These are phyloP conservation scores for Sycophaga agraensis DNA, from an alignment of 1,140 invertebrate genomes.

Conservation along the genomic window DNA sequence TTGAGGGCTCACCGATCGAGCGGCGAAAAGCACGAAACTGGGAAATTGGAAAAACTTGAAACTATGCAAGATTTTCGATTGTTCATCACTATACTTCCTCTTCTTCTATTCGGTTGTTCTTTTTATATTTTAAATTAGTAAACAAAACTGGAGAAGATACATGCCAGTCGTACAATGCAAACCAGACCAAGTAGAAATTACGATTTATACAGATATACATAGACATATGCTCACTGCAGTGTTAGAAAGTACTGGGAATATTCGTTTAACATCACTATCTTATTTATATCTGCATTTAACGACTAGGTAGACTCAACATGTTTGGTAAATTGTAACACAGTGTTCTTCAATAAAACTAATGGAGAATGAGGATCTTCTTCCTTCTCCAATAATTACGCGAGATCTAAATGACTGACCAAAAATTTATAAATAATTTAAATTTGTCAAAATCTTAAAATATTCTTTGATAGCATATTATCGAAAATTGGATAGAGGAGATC, in stretches of 20 bases:
- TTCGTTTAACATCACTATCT: slow-evolving; percentile 7
- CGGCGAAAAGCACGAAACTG: not conserved
- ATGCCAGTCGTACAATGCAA: not conserved
- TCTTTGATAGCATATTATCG: too few relatives aligned
- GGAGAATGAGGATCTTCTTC: not conserved
- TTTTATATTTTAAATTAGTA: slow-evolving; percentile 9
- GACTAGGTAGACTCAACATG: not conserved
- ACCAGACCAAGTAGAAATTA: not conserved
- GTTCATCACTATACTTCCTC: too few relatives aligned
- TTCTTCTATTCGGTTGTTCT: not conserved
- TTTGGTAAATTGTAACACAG: too few relatives aligned
- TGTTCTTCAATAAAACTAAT: not conserved
- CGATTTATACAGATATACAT: not conserved
- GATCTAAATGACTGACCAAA: too few relatives aligned
- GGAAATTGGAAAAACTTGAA: not conserved
- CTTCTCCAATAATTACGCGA: too few relatives aligned
- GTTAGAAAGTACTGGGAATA: slow-evolving; percentile 12
- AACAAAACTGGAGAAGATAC: not conserved
- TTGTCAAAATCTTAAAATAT: too few relatives aligned
- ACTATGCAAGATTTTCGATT: not conserved
- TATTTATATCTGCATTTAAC: slow-evolving; percentile 19
- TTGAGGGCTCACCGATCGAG: not conserved
- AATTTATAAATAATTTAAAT: too few relatives aligned
- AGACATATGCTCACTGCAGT: not conserved
- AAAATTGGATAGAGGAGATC: too few relatives aligned